Percentiles rank a stretch among this genome's conserved stretches.
These are phyloP conservation scores for Lepus townsendii DNA, from an alignment of 2,797 vertebrate species.

Conservation along the genomic window DNA sequence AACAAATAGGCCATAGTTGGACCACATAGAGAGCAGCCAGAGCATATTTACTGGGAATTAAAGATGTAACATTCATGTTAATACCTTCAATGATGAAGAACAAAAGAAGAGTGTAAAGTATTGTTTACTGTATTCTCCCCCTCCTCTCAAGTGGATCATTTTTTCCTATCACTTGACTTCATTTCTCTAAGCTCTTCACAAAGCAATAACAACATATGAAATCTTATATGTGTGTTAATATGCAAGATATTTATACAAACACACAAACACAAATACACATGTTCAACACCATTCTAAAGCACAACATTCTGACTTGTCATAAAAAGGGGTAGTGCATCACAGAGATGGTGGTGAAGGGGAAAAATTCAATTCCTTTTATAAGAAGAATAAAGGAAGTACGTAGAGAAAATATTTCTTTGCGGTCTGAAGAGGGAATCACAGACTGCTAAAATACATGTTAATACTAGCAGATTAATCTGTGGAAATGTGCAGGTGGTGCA, in stretches of 20 bases:
- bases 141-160: slow-evolving; percentile 12
- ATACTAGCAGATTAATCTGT: slow-evolving; percentile 62
- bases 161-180: slow-evolving; percentile 66
- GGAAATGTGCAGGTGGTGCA: slow-evolving; percentile 22
- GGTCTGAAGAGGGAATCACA: slow-evolving; percentile 56
- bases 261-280: not conserved
- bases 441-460: slow-evolving; percentile 64
- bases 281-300: slow-evolving; percentile 61
- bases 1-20: not conserved
- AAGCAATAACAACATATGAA: slow-evolving; percentile 78
- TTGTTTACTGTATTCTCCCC: slow-evolving; percentile 56
- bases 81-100: slow-evolving; percentile 68
- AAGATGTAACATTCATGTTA: slow-evolving; percentile 61
- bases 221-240: slow-evolving; percentile 76
- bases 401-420: slow-evolving; percentile 70
- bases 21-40: accelerated
- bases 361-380: slow-evolving; percentile 74
- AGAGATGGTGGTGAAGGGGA: slow-evolving; percentile 48
- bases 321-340: slow-evolving; percentile 61
- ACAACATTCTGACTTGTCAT: slow-evolving; percentile 70
- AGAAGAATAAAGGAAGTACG: slow-evolving; percentile 77
- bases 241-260: slow-evolving; percentile 47
- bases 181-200: slow-evolving; percentile 78
- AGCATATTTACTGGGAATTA: slow-evolving; percentile 20
- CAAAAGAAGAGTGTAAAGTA: slow-evolving; percentile 57